Evolutionary conservation across 2,113 vertebrate species (phyloP), one percentile per base, ranked within the genome.

Genomic region (Psittacus erithacus): DNA sequence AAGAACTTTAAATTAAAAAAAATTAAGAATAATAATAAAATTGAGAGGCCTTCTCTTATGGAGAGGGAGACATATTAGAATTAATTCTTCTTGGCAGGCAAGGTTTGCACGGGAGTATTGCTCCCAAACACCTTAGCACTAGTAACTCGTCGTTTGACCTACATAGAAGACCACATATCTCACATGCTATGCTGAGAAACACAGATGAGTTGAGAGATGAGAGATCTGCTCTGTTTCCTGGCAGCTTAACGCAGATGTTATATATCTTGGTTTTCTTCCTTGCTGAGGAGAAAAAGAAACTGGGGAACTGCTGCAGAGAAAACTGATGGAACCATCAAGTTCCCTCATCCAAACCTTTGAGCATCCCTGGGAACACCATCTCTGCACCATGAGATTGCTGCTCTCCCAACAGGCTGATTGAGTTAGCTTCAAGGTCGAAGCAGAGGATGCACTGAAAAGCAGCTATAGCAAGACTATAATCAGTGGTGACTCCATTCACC

Each of bases 351-450:
- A 1, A 35, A 65, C 18, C 23, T 3, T 1, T 1, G 18, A 82
- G 31, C 59, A 39, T 12, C 39, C 49, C 57, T 24, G 25, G 59
- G 39, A 70, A 24, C 29, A 8, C 23, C 2, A 0, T 4, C 43
- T 33, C 20, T 1, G 1, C 60, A 29, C 50, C 44, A 23, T 2
- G 4, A 12, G 31, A 31, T 10, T 3, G 1, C 31, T 49, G 73
- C 65, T 57, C 20, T 62, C 53, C n/a, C 47, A 10, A 6, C 15
- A 0, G 12, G 18, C 43, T 25, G 49, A 10, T 6, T 0, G 4
- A 24, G 11, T 16, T n/a, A 18, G n/a, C 47, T 38, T 23, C 69
- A 19, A 33, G 29, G 39, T 1, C 63, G 53, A 28, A 62, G 7
- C 31, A 13, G 70, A n/a, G 24, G 35, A 27, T 8, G 70, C 9